Base-by-base conservation (phyloP, 2,888 invertebrate species). In the Thymelicus lineola region DNA sequence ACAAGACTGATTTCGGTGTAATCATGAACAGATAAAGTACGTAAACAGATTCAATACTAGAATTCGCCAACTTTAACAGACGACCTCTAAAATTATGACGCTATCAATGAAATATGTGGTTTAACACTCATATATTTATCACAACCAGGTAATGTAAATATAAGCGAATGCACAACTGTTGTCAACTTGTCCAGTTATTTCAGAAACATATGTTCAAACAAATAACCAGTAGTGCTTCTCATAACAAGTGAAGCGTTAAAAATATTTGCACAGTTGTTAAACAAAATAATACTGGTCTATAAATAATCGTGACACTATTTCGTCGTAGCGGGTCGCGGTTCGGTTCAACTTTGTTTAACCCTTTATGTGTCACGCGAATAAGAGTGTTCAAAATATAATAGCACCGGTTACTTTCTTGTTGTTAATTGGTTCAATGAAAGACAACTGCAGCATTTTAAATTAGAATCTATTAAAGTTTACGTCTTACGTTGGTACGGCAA, bases 261-360 rank as follows among this genome's bases (percentile, higher is more conserved):
- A 79, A 76, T 84, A 80, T 87, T 86, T 84, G 76, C 77, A 74
- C 82, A 86, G 80, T 77, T 85, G 83, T 46, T 74, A 75, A 80
- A 85, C 81, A 83, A 81, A 20, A 35, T 20, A 57, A 15, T 17
- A 14, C 79, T 64, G 74, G 66, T 80, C 79, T 86, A 87, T 86
- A 83, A 85, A 86, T 88, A 88, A 80, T 80, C 80, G 71, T 73
- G 73, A 73, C 68, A 68, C 62, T 62, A 61, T 55, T 68, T 62
- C 17, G 36, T 68, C 7, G 2, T 5, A 53, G 20, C 5, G 20
- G 45, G 61, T 68, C 15, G 57, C 62, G 28, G 45, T 45, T 55
- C 45, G 46, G 55, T 57, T 62, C 62, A 68, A 68, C 36, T 45
- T 17, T 15, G 62, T 62, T 68, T 57, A 68, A 17, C 17, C 20